These are phyloP conservation scores for Bovichtus diacanthus DNA, from an alignment of 2,797 vertebrate species.

Conservation along the genomic window DNA sequence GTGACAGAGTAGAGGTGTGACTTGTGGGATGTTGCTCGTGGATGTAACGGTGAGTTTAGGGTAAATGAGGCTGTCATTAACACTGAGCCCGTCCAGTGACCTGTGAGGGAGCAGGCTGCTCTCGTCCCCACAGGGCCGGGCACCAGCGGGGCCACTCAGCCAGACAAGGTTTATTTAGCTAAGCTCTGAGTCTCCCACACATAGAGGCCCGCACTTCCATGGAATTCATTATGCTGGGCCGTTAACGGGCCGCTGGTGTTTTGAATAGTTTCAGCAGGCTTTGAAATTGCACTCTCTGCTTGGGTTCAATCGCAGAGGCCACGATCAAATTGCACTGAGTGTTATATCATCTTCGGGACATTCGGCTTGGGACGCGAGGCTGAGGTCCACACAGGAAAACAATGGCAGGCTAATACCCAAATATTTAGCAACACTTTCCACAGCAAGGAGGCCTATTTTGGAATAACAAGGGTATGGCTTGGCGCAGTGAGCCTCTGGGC, in stretches of 20 bases:
- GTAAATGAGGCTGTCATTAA: constrained; percentile 68
- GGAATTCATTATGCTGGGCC: constrained; percentile 77
- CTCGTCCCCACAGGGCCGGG: constrained; percentile 54
- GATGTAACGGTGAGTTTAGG: constrained; percentile 53
- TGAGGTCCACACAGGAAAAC: constrained; percentile 60
- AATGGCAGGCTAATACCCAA: constrained; percentile 64
- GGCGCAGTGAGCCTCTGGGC: constrained; percentile 27
- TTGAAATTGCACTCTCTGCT: constrained; percentile 70
- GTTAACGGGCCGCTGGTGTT: constrained; percentile 69
- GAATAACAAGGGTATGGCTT: constrained; percentile 56
- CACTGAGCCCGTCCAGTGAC: constrained; percentile 61
- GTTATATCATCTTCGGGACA: constrained; percentile 67
- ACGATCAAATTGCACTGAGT: constrained; percentile 57
- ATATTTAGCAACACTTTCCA: constrained; percentile 67
- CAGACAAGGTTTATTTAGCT: constrained; percentile 83
- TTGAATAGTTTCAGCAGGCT: constrained; percentile 78
- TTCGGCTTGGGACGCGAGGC: constrained; percentile 17
- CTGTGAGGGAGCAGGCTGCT: constrained; percentile 69
- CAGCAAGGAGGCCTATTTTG: constrained; percentile 41
- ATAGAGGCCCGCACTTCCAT: constrained; percentile 62
- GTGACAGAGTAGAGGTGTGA: constrained; percentile 60
- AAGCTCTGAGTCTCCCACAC: constrained; percentile 77
- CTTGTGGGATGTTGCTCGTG: constrained; percentile 56
- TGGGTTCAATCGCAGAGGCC: constrained; percentile 60
- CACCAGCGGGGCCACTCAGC: constrained; percentile 72